A percentile compares a stretch with the other conserved stretches of the same genome.
Evolutionary conservation across 2,113 vertebrate species (phyloP).

Genomic region (Cottus gobio): DNA sequence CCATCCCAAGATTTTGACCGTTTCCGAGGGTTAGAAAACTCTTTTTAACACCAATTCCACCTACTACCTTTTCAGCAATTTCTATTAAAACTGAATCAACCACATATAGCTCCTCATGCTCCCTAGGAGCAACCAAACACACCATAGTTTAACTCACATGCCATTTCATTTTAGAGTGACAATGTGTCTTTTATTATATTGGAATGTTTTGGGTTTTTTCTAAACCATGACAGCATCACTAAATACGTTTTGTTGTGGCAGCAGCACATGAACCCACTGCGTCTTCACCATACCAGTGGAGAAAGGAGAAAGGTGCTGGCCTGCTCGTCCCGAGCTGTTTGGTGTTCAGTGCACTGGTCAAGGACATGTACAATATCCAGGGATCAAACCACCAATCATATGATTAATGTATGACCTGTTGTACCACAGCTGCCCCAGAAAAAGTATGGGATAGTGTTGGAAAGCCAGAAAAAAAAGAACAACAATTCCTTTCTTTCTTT

Average conservation of each 20-base stretch:
- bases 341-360: not conserved
- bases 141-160: not conserved
- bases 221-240: not conserved
- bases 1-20: not conserved
- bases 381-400: not conserved
- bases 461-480: not conserved
- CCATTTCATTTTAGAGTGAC: not conserved
- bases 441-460: not conserved
- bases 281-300: not conserved
- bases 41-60: constrained; percentile 31
- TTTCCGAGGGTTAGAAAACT: constrained; percentile 29
- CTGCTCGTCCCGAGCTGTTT: too few relatives aligned
- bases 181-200: not conserved
- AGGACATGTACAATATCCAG: not conserved
- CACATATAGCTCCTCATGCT: not conserved
- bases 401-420: constrained; percentile 6
- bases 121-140: constrained; percentile 12
- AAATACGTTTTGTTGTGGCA: not conserved
- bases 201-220: not conserved
- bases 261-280: constrained; percentile 2
- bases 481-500: not conserved
- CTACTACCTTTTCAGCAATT: constrained; percentile 17
- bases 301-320: too few relatives aligned
- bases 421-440: not conserved
- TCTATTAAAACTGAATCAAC: constrained; percentile 27